Conservation (phyloP, 2,113 vertebrate species). For the Hylia prasina region DNA sequence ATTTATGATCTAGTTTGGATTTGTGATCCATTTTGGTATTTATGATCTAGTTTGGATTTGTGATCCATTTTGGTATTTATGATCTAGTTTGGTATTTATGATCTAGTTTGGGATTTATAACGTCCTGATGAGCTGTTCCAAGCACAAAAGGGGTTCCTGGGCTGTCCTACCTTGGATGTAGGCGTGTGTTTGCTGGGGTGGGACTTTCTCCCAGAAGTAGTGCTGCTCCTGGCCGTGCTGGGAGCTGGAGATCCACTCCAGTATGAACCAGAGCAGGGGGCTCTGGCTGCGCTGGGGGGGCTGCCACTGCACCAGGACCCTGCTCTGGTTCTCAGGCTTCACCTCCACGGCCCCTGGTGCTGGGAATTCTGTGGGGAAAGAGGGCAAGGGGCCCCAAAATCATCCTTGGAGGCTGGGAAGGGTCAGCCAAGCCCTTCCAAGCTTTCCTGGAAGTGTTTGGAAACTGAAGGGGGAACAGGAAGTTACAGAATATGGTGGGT, state of each 20-base stretch:
- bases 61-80: background rate
- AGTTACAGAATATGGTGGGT: background rate
- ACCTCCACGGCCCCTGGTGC: background rate
- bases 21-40: background rate
- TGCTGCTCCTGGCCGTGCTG: background rate
- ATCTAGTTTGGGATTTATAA: fast-evolving
- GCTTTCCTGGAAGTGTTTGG: background rate
- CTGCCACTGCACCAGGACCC: conserved; percentile 28
- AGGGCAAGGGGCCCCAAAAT: fast-evolving
- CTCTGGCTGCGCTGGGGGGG: background rate
- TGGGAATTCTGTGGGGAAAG: conserved; percentile 10
- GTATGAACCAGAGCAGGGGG: conserved; percentile 4
- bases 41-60: too few species aligned
- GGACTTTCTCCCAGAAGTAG: conserved; percentile 21
- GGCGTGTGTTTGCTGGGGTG: fast-evolving
- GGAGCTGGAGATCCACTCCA: conserved; percentile 35
- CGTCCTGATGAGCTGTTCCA: fast-evolving
- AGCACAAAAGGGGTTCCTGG: fast-evolving
- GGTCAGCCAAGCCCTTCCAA: background rate
- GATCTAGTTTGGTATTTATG: fast-evolving
- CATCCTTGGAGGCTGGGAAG: fast-evolving
- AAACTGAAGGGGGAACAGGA: background rate
- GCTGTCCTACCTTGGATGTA: background rate
- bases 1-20: background rate
- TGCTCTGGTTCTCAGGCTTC: background rate